Evolutionary conservation across 2,113 vertebrate genomes (phyloP).

Genomic region (Glaucidium brasilianum): DNA sequence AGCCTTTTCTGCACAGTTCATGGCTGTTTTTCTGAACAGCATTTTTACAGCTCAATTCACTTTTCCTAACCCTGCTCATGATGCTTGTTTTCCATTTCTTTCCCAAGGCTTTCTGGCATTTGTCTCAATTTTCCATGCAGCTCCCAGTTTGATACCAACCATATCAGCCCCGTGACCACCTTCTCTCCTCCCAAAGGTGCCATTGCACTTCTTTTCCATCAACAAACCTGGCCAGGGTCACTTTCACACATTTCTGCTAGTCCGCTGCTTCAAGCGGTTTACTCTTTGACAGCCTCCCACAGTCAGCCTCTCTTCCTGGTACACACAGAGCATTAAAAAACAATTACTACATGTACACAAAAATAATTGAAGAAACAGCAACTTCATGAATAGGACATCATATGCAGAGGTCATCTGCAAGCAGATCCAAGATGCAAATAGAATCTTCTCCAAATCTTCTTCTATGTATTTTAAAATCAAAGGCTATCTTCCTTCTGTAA

Average conservation of each 20-base stretch:
- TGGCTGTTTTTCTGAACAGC: background rate
- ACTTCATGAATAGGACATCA: background rate
- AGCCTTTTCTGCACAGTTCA: background rate
- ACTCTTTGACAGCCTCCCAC: background rate
- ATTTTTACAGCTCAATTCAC: background rate
- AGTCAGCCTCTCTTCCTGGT: background rate
- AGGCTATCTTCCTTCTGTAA: background rate
- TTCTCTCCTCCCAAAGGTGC: background rate
- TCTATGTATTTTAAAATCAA: background rate
- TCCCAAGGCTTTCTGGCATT: background rate
- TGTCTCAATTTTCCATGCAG: background rate
- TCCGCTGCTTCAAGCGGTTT: background rate
- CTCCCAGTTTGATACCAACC: background rate
- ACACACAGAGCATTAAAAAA: background rate
- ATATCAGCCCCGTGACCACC: background rate
- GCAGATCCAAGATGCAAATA: background rate
- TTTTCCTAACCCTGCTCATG: background rate
- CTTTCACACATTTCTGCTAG: background rate
- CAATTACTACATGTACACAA: too few relatives aligned
- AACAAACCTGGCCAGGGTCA: background rate
- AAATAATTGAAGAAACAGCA: background rate
- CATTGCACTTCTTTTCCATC: background rate
- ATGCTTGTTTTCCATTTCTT: background rate
- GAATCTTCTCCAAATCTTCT: background rate
- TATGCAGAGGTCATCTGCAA: background rate